Conservation (phyloP, 2,113 vertebrate species). For the Daboia siamensis region DNA sequence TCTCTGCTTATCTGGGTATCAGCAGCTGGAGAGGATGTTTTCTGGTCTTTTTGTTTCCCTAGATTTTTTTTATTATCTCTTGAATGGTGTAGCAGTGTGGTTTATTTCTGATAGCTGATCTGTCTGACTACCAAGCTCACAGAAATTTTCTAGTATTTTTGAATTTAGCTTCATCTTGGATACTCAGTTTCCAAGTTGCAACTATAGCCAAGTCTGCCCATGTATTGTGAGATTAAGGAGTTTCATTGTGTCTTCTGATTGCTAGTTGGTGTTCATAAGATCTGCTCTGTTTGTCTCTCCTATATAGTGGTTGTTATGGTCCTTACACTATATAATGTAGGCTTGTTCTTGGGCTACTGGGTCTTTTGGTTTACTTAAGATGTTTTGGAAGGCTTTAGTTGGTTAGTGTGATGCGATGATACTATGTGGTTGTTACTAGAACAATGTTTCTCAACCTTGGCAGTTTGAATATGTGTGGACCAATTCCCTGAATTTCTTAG, state of each 20-base stretch:
- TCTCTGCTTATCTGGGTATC: background rate
- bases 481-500: too few relatives aligned
- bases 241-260: background rate
- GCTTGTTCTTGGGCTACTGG: too few relatives aligned
- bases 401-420: background rate
- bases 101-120: background rate
- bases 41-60: background rate
- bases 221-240: background rate
- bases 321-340: background rate
- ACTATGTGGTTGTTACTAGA: background rate
- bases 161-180: background rate
- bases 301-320: background rate
- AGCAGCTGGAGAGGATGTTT: background rate
- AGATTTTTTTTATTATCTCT: background rate
- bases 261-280: background rate
- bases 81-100: background rate
- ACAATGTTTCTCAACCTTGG: too few relatives aligned
- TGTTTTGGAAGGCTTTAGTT: background rate
- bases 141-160: background rate
- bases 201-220: background rate
- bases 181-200: background rate
- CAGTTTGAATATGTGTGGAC: too few relatives aligned
- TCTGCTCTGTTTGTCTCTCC: background rate
- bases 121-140: background rate
- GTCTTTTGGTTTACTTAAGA: background rate